Conservation (phyloP, 2,888 invertebrate species). For the Acleris holmiana region DNA sequence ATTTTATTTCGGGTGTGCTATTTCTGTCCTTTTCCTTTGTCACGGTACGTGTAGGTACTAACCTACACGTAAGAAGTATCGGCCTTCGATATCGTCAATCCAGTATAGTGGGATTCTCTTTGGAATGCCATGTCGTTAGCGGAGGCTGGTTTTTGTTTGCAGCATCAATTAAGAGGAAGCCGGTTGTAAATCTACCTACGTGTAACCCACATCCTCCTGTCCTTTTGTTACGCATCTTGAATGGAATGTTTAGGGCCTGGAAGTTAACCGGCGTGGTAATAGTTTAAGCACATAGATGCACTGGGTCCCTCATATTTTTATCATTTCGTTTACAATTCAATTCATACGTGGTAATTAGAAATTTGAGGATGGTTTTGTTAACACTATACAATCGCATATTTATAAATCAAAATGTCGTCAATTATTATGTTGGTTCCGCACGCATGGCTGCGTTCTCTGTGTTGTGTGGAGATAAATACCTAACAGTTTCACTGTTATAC, state of each 20-base stretch:
- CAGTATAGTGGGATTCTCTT: slow-evolving; percentile 41
- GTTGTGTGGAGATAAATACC: too few species aligned
- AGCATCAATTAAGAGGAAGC: slow-evolving; percentile 64
- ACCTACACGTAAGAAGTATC: slow-evolving; percentile 6
- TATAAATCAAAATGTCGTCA: too few species aligned
- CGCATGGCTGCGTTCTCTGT: too few species aligned
- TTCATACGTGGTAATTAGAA: slow-evolving; percentile 1
- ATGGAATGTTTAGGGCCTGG: slow-evolving; percentile 48
- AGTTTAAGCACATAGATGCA: slow-evolving; percentile 55
- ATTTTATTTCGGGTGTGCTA: slow-evolving; percentile 6
- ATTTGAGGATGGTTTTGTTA: too few species aligned
- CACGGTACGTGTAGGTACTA: too few species aligned
- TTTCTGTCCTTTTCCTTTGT: slow-evolving; percentile 5
- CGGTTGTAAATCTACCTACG: slow-evolving; percentile 40
- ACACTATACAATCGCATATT: too few species aligned
- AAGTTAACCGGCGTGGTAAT: slow-evolving; percentile 66
- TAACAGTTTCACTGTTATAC: too few species aligned
- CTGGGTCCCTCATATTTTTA: slow-evolving; percentile 49
- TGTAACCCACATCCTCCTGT: slow-evolving; percentile 43
- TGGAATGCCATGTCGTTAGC: slow-evolving; percentile 54
- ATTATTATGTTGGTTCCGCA: too few species aligned
- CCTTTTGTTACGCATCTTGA: slow-evolving; percentile 46
- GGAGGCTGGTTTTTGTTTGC: slow-evolving; percentile 64
- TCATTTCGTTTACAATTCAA: slow-evolving; percentile 52
- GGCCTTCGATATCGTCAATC: slow-evolving; percentile 49